A percentile compares a stretch with the other conserved stretches of the same genome.
These are phyloP conservation scores for Antechinus stuartii DNA, from an alignment of 2,113 vertebrate species.

Conservation along the genomic window DNA sequence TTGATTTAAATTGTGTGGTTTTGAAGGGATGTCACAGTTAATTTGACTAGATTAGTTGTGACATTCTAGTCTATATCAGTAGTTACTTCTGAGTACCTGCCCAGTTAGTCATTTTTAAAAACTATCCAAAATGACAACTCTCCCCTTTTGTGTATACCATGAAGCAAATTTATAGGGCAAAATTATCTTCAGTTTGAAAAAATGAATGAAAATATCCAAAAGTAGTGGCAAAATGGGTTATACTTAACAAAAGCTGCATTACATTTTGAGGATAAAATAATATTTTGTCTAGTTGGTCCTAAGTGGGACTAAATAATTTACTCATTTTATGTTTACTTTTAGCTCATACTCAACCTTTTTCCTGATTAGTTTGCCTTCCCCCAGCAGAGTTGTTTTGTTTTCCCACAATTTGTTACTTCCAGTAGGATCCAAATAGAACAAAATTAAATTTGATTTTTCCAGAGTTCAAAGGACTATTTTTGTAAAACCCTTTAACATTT, in stretches of 20 bases:
- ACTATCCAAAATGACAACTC: not conserved
- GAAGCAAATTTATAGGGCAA: not conserved
- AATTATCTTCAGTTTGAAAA: not conserved
- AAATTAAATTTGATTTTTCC: slow-evolving; percentile 25
- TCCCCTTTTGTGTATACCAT: not conserved
- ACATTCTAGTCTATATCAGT: not conserved
- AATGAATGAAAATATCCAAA: not conserved
- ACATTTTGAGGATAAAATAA: not conserved
- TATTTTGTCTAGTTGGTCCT: not conserved
- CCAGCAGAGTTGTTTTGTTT: slow-evolving; percentile 39
- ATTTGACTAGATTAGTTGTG: not conserved
- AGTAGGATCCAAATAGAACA: slow-evolving; percentile 34
- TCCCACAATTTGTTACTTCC: not conserved
- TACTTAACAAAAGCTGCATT: not conserved
- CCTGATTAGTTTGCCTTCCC: not conserved
- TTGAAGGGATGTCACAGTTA: not conserved
- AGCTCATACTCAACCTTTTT: not conserved
- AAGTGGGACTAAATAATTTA: not conserved
- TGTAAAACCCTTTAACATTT: not conserved
- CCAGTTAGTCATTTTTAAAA: not conserved
- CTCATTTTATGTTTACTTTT: not conserved
- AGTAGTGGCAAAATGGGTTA: slow-evolving; percentile 4
- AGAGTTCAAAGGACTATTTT: not conserved
- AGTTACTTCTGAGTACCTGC: not conserved
- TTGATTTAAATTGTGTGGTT: slow-evolving; percentile 18